Evolutionary conservation across 2,797 vertebrate species (phyloP), one percentile per base, ranked within the genome.

Genomic region (Denticeps clupeoides): DNA sequence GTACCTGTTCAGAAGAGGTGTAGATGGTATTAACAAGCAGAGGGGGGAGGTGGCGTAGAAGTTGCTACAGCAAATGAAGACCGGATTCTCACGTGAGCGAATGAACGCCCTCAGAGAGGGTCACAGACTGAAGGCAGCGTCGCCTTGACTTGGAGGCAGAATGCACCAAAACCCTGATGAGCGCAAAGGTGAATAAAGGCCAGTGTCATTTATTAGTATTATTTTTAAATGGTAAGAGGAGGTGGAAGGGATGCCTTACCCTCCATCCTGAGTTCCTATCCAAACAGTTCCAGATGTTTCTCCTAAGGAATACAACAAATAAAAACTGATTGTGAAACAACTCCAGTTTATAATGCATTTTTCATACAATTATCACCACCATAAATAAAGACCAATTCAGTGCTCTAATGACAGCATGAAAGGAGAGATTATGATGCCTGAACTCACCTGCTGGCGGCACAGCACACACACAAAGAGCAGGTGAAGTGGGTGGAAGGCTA

Each of bases 211-310:
- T n/a, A n/a, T n/a, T n/a, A n/a, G n/a, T n/a, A n/a, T n/a, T n/a
- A n/a, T n/a, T n/a, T n/a, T n/a, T n/a, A n/a, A n/a, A n/a, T n/a
- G n/a, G n/a, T n/a, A n/a, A n/a, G n/a, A n/a, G n/a, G n/a, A n/a
- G n/a, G n/a, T n/a, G n/a, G n/a, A n/a, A n/a, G n/a, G n/a, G n/a
- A n/a, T n/a, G n/a, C n/a, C 44, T 45, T 32, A 89, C 87, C 86
- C 85, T 77, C 87, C 87, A 75, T 89, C 87, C 75, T 87, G 87
- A 61, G 86, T 87, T 57, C 87, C 87, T 51, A 89, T 81, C 87
- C 87, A 89, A 50, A 89, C 77, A n/a, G 84, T 88, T 56, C 82
- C 83, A 31, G 62, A 35, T 12, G 72, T 70, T 45, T 70, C 60
- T 54, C 76, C 84, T 85, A 56, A 64, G 68, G 44, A 71, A 55